Evolutionary conservation across 2,888 invertebrate species (phyloP), one percentile per base, ranked within the genome.

Genomic region (Leptinotarsa rubiginosa): DNA sequence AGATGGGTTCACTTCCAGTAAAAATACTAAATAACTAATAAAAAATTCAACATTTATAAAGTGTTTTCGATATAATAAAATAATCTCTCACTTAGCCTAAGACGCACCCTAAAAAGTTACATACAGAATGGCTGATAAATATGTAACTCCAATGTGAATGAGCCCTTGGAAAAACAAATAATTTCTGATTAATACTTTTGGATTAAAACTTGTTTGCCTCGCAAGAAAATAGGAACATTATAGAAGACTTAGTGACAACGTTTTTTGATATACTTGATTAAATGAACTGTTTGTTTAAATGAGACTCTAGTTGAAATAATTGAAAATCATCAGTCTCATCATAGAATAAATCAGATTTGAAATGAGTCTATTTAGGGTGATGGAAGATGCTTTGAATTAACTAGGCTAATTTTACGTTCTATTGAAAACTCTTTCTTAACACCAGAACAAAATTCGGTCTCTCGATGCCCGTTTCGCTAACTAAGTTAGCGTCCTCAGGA

Each of bases 11-110:
- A 22, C 25, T 54, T 50, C 49, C n/a, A n/a, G 10, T 64, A 64
- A 70, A 56, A 64, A 31, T 49, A 70, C 50, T 18, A 4, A 64
- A 64, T 64, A 20, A 64, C 70, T 64, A 47, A 31, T 59, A 3
- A 47, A 64, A 52, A 64, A 54, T n/a, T 25, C n/a, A 62, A 62
- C 62, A 62, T 62, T 62, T 62, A 62, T 62, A 62, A 62, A 62
- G 25, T 62, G 62, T 56, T 56, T 41, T 62, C 5, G 31, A 62
- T 62, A 41, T 16, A 71, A 56, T 65, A 64, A 49, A 73, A 68
- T 69, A 73, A 68, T 73, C 69, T 69, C 65, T 73, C 56, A 59
- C 66, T 74, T 69, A 74, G 62, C 47, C 56, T 25, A 47, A n/a
- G 41, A 47, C 49, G 20, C 49, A 47, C 41, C 31, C 15, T 54